Evolutionary conservation across 2,888 invertebrate genomes (phyloP).

Genomic region (Rosalia funebris): DNA sequence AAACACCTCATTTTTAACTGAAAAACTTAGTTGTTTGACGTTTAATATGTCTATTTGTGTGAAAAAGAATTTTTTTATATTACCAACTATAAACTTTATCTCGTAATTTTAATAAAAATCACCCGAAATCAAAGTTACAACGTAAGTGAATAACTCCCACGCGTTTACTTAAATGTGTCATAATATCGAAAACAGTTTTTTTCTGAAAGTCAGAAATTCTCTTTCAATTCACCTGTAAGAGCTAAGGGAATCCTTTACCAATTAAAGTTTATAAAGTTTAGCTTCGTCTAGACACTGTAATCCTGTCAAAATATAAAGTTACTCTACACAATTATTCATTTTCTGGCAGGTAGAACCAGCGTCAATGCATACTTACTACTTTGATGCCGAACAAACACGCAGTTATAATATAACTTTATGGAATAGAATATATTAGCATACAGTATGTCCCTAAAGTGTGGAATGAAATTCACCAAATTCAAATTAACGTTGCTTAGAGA

Average conservation of each 20-base stretch:
- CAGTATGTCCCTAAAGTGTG: background rate
- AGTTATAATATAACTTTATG: too few relatives aligned
- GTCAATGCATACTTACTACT: background rate
- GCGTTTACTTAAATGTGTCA: too few relatives aligned
- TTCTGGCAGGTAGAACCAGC: background rate
- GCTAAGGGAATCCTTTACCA: background rate
- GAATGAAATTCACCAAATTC: background rate
- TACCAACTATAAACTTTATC: too few relatives aligned
- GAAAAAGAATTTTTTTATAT: too few relatives aligned
- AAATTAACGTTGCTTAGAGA: too few relatives aligned
- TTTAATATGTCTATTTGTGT: too few relatives aligned
- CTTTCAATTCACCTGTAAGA: background rate
- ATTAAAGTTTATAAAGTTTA: background rate
- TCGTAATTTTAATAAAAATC: too few relatives aligned
- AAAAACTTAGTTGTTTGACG: too few relatives aligned
- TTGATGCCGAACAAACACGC: background rate
- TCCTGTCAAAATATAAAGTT: background rate
- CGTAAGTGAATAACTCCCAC: too few relatives aligned
- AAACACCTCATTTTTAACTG: too few relatives aligned
- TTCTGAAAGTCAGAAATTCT: background rate
- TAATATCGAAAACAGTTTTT: background rate
- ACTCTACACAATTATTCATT: background rate
- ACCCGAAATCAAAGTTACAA: too few relatives aligned
- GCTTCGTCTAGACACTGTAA: background rate
- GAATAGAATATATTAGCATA: too few relatives aligned